These are phyloP conservation scores for Chloromyia formosa DNA, from an alignment of 2,888 invertebrate species.

Conservation along the genomic window DNA sequence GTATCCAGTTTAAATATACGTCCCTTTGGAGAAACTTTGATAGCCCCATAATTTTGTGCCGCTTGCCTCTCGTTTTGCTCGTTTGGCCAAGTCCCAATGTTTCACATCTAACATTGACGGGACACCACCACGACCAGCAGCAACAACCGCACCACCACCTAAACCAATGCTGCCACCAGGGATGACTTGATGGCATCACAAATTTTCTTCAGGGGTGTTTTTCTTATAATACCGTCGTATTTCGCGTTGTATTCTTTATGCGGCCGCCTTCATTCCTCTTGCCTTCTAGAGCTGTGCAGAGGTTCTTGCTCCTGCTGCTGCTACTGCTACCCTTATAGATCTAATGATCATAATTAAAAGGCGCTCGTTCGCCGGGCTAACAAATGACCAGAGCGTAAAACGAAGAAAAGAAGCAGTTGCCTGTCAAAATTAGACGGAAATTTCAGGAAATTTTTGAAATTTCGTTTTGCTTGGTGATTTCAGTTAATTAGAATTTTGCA, in stretches of 20 bases:
- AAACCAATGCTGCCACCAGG: conserved; percentile 42
- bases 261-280: conserved; percentile 29
- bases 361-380: conserved; percentile 22
- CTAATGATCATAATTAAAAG: conserved; percentile 41
- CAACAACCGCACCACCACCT: conserved; percentile 15
- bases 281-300: not conserved
- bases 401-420: not conserved
- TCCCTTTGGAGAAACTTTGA: conserved; percentile 49
- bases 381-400: conserved; percentile 13
- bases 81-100: not conserved
- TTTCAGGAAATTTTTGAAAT: conserved; percentile 19
- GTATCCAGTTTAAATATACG: conserved; percentile 49
- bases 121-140: no score
- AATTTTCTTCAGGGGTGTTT: conserved; percentile 37
- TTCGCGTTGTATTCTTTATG: conserved; percentile 23
- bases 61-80: conserved; percentile 8
- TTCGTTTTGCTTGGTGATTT: conserved; percentile 38
- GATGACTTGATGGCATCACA: conserved; percentile 49
- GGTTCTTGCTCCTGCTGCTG: conserved; percentile 4
- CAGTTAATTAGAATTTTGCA: conserved; percentile 33
- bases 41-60: conserved; percentile 47
- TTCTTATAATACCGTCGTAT: not conserved
- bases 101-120: not conserved
- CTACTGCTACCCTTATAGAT: not conserved
- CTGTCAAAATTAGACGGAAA: conserved; percentile 41